A percentile compares a stretch with the other conserved stretches of the same genome.
These are phyloP conservation scores for Noctua janthina DNA, from an alignment of 2,888 invertebrate species.

Conservation along the genomic window DNA sequence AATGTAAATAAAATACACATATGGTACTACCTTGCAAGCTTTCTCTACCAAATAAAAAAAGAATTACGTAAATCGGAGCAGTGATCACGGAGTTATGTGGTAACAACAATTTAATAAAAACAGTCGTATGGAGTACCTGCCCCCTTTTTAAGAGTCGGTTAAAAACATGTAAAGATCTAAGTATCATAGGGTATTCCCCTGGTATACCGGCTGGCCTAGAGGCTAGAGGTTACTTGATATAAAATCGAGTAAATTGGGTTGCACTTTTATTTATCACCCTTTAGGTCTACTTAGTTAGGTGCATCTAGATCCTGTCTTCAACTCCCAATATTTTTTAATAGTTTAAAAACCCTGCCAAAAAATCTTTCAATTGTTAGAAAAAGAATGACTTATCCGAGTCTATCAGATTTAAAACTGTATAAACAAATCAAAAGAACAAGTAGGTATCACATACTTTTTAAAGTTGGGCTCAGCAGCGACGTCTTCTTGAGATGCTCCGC, in stretches of 20 bases:
- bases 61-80: too few relatives aligned
- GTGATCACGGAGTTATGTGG: too few relatives aligned
- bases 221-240: neutral
- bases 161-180: neutral
- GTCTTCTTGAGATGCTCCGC: conserved; percentile 83
- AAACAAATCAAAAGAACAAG: neutral
- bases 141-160: neutral
- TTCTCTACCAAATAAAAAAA: too few relatives aligned
- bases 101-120: too few relatives aligned
- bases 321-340: neutral
- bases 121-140: neutral
- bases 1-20: too few relatives aligned
- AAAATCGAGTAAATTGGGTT: neutral
- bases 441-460: conserved; percentile 82
- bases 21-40: too few relatives aligned
- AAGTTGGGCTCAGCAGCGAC: conserved; percentile 83
- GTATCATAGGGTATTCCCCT: neutral
- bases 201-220: neutral
- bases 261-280: neutral
- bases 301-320: neutral
- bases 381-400: neutral
- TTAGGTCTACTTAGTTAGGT: neutral
- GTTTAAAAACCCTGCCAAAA: neutral
- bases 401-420: neutral
- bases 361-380: neutral